These are phyloP conservation scores for Oscheius sp. DNA, from an alignment of 2,888 invertebrate genomes.

Conservation along the genomic window DNA sequence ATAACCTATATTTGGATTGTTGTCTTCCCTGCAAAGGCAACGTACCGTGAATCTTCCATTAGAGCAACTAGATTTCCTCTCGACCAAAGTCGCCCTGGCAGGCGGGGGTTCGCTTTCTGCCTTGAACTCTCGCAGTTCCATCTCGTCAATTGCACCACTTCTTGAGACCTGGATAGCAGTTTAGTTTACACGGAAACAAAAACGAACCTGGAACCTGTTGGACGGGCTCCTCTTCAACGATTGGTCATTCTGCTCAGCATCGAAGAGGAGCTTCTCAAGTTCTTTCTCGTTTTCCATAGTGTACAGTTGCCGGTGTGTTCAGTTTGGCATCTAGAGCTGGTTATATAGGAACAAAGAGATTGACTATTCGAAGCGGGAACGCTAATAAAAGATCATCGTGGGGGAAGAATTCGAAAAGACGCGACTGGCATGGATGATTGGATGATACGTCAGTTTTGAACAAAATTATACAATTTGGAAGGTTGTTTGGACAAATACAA, in stretches of 20 bases:
- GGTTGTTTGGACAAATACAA: too few relatives aligned
- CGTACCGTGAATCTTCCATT: conserved; percentile 57
- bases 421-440: too few relatives aligned
- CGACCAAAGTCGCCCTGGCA: neutral
- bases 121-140: conserved; percentile 3
- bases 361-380: neutral
- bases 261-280: conserved; percentile 35
- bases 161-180: conserved; percentile 14
- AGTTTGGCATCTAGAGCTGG: neutral
- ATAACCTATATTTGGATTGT: neutral
- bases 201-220: conserved; percentile 37
- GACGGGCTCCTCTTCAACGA: conserved; percentile 10
- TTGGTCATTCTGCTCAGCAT: neutral
- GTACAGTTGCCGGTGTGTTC: neutral
- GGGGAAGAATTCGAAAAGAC: too few relatives aligned
- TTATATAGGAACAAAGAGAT: neutral
- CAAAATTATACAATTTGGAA: too few relatives aligned
- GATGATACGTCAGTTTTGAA: too few relatives aligned
- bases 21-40: neutral
- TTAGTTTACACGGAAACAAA: neutral
- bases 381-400: neutral
- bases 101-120: conserved; percentile 27
- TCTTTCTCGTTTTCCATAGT: conserved; percentile 13
- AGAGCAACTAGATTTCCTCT: conserved; percentile 50
- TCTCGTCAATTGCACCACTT: conserved; percentile 30